These are phyloP conservation scores for Pseudonaja textilis DNA, from an alignment of 2,113 vertebrate genomes.

Conservation along the genomic window DNA sequence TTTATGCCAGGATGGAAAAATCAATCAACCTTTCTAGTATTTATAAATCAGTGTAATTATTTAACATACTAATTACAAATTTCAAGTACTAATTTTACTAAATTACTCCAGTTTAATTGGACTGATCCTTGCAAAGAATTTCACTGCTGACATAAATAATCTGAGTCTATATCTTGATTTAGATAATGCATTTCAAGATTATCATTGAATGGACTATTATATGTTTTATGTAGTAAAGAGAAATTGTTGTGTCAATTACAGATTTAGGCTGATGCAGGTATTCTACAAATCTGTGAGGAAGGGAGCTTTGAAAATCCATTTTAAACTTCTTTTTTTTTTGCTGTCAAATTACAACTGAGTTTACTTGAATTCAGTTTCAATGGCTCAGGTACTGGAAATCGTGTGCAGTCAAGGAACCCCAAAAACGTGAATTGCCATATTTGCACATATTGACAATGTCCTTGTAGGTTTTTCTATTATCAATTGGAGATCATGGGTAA, in stretches of 20 bases:
- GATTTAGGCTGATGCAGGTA: neutral
- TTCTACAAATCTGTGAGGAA: neutral
- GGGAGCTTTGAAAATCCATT: neutral
- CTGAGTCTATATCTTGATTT: neutral
- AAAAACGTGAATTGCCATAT: neutral
- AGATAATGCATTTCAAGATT: neutral
- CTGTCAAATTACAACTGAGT: neutral
- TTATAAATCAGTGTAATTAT: neutral
- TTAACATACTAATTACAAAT: constrained; percentile 1
- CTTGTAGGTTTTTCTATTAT: neutral
- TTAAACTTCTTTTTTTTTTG: neutral
- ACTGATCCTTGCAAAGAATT: neutral
- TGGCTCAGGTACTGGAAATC: neutral
- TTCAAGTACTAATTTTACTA: neutral
- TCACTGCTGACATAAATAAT: neutral
- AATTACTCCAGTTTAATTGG: neutral
- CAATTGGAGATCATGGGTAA: neutral
- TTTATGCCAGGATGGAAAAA: constrained; percentile 30
- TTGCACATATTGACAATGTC: neutral
- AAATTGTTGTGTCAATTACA: neutral
- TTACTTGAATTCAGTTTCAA: neutral
- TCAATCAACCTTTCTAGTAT: neutral
- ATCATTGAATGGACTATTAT: neutral
- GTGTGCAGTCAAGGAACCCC: neutral
- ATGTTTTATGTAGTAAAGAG: neutral